Evolutionary conservation across 2,888 invertebrate species (phyloP).

Genomic region (Tenthredo notha): DNA sequence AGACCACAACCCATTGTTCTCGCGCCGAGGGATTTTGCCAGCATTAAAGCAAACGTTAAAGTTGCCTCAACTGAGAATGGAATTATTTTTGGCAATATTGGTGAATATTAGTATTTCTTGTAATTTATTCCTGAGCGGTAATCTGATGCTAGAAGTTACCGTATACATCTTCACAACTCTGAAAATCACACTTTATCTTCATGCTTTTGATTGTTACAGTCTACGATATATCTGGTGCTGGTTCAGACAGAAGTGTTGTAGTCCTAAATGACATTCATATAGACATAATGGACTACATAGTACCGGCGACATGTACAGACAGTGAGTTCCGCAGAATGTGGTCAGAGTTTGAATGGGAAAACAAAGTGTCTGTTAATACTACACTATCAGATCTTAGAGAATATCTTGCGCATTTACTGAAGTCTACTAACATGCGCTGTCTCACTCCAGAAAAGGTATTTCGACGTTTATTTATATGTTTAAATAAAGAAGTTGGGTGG

Average conservation of each 20-base stretch:
- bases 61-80: constrained; percentile 99
- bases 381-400: constrained; percentile 94
- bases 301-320: constrained; percentile 96
- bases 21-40: constrained; percentile 98
- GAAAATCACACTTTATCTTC: constrained; percentile 38
- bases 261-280: constrained; percentile 99
- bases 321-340: constrained; percentile 99
- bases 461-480: background rate
- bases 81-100: constrained; percentile 99
- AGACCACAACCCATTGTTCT: constrained; percentile 97
- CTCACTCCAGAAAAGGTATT: constrained; percentile 95
- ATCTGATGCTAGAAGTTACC: background rate
- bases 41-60: constrained; percentile 99
- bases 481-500: constrained; percentile 62
- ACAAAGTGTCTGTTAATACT: constrained; percentile 98
- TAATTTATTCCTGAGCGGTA: constrained; percentile 20
- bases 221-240: constrained; percentile 96
- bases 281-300: constrained; percentile 99
- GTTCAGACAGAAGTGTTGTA: constrained; percentile 96
- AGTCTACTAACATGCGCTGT: constrained; percentile 99
- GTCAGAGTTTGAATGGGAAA: constrained; percentile 99
- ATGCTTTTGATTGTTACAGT: constrained; percentile 81
- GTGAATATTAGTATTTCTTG: constrained; percentile 76
- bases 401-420: constrained; percentile 94
- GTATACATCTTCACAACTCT: background rate